These are phyloP conservation scores for Hesperophylax magnus DNA, from an alignment of 1,140 invertebrate genomes.

Conservation along the genomic window DNA sequence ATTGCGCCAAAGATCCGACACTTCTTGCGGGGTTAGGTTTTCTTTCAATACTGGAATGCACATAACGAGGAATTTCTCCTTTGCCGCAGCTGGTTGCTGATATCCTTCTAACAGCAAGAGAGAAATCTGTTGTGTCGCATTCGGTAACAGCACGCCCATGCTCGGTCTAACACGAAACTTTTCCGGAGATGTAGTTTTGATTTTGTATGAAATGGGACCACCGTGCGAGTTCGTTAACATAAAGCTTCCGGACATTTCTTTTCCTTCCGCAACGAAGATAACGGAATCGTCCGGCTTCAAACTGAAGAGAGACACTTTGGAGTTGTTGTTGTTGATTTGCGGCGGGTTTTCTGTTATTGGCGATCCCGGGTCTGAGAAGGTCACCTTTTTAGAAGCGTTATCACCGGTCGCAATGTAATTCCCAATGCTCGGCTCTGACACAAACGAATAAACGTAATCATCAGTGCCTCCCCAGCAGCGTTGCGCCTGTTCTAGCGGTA, in stretches of 20 bases:
- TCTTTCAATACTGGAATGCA: constrained; percentile 64
- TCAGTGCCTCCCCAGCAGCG: constrained; percentile 90
- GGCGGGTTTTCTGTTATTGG: constrained; percentile 42
- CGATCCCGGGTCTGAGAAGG: constrained; percentile 68
- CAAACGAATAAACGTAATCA: constrained; percentile 81
- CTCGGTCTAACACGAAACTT: constrained; percentile 93
- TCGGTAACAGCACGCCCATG: constrained; percentile 79
- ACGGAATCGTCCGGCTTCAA: constrained; percentile 75
- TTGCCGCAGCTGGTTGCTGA: constrained; percentile 61
- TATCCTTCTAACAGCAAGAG: constrained; percentile 65
- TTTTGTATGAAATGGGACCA: constrained; percentile 82
- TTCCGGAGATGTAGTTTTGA: constrained; percentile 83
- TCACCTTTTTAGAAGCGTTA: constrained; percentile 69
- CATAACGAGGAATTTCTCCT: constrained; percentile 68
- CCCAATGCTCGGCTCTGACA: constrained; percentile 71
- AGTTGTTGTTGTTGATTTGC: constrained; percentile 45
- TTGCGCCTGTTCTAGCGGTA: constrained; percentile 82
- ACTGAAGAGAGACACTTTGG: constrained; percentile 66
- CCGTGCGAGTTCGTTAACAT: constrained; percentile 78
- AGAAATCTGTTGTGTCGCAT: constrained; percentile 66
- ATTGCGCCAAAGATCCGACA: constrained; percentile 66
- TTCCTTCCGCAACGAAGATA: constrained; percentile 75
- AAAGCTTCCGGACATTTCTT: constrained; percentile 77
- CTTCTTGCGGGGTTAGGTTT: constrained; percentile 62
- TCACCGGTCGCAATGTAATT: constrained; percentile 38